Base-by-base conservation (phyloP, 2,888 invertebrate species). In the Silvanus unidentatus region DNA sequence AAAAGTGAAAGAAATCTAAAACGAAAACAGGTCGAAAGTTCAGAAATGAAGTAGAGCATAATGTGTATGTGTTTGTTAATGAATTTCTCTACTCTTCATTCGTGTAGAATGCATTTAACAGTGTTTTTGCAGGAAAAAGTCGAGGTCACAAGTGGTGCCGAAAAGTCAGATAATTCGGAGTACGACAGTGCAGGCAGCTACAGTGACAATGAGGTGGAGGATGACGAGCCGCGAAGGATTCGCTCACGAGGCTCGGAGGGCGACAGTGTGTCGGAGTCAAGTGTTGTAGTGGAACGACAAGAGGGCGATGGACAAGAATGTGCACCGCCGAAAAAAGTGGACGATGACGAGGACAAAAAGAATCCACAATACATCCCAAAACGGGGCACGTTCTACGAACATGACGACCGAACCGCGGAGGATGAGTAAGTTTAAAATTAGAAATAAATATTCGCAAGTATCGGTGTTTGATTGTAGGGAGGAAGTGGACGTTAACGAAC, bases 311-410 rank as follows among this genome's bases (percentile, higher is more conserved):
- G 80, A 39, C 84, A 87, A 77, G 84, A 79, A 67, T 69, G 69
- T 52, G 49, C 60, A 1, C 69, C 71, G 6, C 43, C 56, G 45
- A 84, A 85, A 53, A 82, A 88, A 55, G 81, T 95, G 1, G 96
- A 96, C 65, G 88, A 90, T 63, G 94, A 93, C 63, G 95, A 96
- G 67, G 97, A 97, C 66, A 79, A 91, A 34, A 87, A 94, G 66
- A 96, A 97, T 74, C 97, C 97, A 1, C 96, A 97, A 64, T 97
- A 95, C 71, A 95, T 97, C 56, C 97, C 97, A 0, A 93, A 96
- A 68, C 80, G 88, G 55, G 97, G 97, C 1, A 91, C 91, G 0
- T 97, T 97, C 70, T 97, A 97, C 63, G 97, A 97, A 60, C 97
- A 97, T 63, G 97, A 97, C 65, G 92, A 93, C 64, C 76, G 94